Evolutionary conservation across 1,140 invertebrate species (phyloP), one percentile per base, ranked within the genome.

Genomic region (Drosophila lini): DNA sequence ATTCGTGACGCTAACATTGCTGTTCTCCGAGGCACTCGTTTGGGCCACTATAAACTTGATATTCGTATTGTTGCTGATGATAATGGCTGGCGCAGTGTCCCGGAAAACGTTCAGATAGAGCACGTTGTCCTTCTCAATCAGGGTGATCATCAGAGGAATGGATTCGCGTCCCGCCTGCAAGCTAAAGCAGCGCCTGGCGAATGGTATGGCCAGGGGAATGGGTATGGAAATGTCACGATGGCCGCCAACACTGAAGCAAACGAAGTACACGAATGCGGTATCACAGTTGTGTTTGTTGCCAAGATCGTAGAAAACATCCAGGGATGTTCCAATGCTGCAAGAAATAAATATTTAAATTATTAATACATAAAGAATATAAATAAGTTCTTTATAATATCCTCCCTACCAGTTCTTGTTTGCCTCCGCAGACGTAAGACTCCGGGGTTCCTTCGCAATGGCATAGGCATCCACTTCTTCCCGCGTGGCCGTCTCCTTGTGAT

Each of bases 21-120:
- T 88, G 42, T 91, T 86, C 13, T 91, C 91, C 31, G 78, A 82
- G 15, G 85, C 81, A 38, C 74, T 90, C 0, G 91, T 91, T 64
- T 92, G 89, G 28, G 89, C 92, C 28, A 92, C 79, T 50, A 91
- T 78, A 16, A 92, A 91, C 38, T 73, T 73, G 0, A 92, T 63
- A 52, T 84, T 90, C 0, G 92, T 92, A 11, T 84, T 79, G 50
- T 92, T 92, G 52, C 60, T 83, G 4, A 92, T 75, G 15, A 86
- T 68, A 13, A 92, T 60, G 0, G 80, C 79, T 3, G 92, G 92
- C 1, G 70, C 63, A 1, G 65, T 77, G 42, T 92, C 92, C 13
- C 78, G 65, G 28, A 84, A 91, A 2, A 92, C 76, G 31, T 61
- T 91, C 22, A 92, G 42, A 74, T 86, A 92, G 47, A 78, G 80